These are phyloP conservation scores for Eupithecia pulchellata DNA, from an alignment of 2,888 invertebrate genomes.

Conservation along the genomic window DNA sequence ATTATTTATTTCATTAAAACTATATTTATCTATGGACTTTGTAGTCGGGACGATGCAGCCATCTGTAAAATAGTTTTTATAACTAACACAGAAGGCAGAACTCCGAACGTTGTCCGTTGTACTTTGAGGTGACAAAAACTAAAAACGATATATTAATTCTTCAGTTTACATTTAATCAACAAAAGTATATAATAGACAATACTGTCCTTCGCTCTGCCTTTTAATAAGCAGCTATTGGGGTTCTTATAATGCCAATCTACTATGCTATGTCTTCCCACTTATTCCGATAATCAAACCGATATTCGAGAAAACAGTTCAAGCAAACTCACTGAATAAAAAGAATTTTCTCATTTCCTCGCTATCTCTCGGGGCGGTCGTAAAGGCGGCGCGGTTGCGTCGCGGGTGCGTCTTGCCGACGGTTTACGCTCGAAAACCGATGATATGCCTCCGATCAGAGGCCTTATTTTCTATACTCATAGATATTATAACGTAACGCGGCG, in stretches of 20 bases:
- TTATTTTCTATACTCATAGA: not conserved
- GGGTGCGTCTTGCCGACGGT: slow-evolving; percentile 61
- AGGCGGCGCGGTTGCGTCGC: slow-evolving; percentile 62
- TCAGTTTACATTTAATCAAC: too few relatives aligned
- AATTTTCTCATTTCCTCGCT: slow-evolving; percentile 41
- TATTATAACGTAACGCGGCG: not conserved
- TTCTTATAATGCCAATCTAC: not conserved
- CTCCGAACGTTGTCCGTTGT: too few relatives aligned
- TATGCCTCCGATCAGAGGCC: slow-evolving; percentile 22
- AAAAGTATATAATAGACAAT: too few relatives aligned
- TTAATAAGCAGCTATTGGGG: not conserved
- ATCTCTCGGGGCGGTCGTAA: slow-evolving; percentile 68
- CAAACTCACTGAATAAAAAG: slow-evolving; percentile 28
- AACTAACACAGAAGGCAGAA: too few relatives aligned
- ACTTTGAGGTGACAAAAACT: too few relatives aligned
- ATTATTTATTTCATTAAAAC: too few relatives aligned
- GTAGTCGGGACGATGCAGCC: too few relatives aligned
- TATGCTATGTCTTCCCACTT: not conserved
- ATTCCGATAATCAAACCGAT: slow-evolving; percentile 8
- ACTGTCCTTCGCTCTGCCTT: not conserved
- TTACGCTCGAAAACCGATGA: slow-evolving; percentile 44
- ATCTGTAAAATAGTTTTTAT: too few relatives aligned
- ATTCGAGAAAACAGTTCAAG: slow-evolving; percentile 9
- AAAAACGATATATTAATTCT: too few relatives aligned
- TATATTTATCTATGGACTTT: too few relatives aligned